phyloP scores from a whole-genome alignment of 2,113 vertebrate genomes.

The Caloenas nicobarica region DNA sequence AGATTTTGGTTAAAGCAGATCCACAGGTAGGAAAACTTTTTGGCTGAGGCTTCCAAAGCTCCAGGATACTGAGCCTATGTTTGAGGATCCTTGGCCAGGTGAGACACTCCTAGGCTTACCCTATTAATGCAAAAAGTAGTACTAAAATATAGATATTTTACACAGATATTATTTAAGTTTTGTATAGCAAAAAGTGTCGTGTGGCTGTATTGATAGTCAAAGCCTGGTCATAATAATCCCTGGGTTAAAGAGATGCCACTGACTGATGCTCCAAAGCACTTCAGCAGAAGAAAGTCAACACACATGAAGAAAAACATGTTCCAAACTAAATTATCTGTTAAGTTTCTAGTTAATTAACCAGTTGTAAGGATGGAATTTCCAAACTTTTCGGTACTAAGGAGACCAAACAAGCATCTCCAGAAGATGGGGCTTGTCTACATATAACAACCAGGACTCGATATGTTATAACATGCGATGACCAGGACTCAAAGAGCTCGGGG shows the following conservation, averaged over 20 bases:
- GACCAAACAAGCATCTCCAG: not conserved
- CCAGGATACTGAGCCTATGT: not conserved
- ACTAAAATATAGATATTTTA: not conserved
- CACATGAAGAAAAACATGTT: not conserved
- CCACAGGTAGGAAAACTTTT: not conserved
- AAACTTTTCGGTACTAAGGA: not conserved
- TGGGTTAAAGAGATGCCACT: not conserved
- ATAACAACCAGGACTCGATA: not conserved
- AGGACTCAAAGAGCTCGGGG: not conserved
- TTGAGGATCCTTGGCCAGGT: not conserved
- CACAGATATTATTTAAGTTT: not conserved
- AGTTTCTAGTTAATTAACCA: not conserved
- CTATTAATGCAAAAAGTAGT: not conserved
- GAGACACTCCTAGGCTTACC: not conserved
- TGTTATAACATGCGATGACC: fast-evolving
- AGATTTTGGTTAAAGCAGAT: not conserved
- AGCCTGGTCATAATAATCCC: not conserved
- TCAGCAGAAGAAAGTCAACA: not conserved
- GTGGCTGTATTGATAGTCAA: not conserved
- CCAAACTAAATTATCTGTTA: not conserved
- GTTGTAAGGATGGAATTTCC: not conserved
- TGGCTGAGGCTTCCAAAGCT: not conserved
- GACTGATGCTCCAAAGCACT: not conserved
- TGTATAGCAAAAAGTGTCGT: not conserved
- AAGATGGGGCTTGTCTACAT: not conserved